Evolutionary conservation across 2,797 vertebrate genomes (phyloP), one percentile per base, ranked within the genome.

Genomic region (Hydrocynus forskahlii): DNA sequence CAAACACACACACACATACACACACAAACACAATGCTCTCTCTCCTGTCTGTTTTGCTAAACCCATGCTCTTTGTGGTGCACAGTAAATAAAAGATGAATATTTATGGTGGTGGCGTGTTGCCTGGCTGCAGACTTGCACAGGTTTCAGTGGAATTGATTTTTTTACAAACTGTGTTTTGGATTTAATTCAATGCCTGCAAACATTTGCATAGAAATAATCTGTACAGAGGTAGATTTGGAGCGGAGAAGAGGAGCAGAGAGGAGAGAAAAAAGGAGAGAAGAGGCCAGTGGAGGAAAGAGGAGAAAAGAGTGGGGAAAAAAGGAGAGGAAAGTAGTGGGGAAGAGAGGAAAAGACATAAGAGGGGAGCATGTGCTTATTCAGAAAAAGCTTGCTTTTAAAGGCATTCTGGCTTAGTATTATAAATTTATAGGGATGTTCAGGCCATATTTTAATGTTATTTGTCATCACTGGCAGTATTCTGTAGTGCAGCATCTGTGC

Each of bases 121-220:
- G 83, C 84, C 86, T 86, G 84, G 79, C 83, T 86, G 83, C 83
- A 84, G 86, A 84, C 86, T 84, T 86, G 81, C 82, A 80, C 85
- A 81, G 81, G 77, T 86, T 80, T 83, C 88, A 83, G 79, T 91
- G 91, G 91, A 95, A 95, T 94, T 94, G 94, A 96, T 96, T 96
- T 70, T 95, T 92, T 38, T 64, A 93, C 93, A 93, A 96, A 95
- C 94, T 94, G 92, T 93, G 92, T 93, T 95, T 95, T 92, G 92
- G 88, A 91, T 93, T 95, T 92, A 93, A 93, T 81, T 90, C 90
- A 92, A 80, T 85, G 64, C 77, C 84, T 72, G 80, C 86, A 64
- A 87, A 19, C 91, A 95, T 95, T 95, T 96, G 92, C 92, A 95
- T 95, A 94, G 94, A 96, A 95, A 95, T 96, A 91, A 95, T 95